Conservation (phyloP, 2,113 vertebrate genomes). For the Scomber japonicus region DNA sequence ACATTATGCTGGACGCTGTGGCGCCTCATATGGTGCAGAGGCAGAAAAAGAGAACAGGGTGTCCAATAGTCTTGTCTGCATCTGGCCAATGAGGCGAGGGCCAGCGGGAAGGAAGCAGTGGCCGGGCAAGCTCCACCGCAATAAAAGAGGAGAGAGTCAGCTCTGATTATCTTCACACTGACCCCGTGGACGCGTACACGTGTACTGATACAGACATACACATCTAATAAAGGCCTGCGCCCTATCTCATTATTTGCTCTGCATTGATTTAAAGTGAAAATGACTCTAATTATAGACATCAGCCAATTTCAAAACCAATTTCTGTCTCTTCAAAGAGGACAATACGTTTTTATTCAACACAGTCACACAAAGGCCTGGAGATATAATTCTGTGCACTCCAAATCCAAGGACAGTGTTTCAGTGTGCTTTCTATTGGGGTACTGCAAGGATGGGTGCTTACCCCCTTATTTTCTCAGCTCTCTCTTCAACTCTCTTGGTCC, state of each 20-base stretch:
- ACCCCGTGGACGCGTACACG: conserved; percentile 39
- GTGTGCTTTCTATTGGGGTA: too few species aligned
- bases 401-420: too few species aligned
- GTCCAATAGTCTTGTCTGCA: conserved; percentile 36
- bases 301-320: conserved; percentile 32
- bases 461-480: too few species aligned
- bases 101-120: conserved; percentile 31
- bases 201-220: not conserved
- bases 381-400: not conserved
- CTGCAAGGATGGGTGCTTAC: too few species aligned
- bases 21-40: conserved; percentile 25
- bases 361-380: not conserved
- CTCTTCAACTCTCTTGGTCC: too few species aligned
- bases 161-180: conserved; percentile 61
- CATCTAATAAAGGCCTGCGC: not conserved
- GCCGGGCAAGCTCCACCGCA: conserved; percentile 21
- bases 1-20: conserved; percentile 13
- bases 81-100: conserved; percentile 38
- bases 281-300: not conserved
- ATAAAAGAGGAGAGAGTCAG: conserved; percentile 61
- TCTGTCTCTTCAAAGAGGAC: conserved; percentile 6
- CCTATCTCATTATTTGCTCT: conserved; percentile 23
- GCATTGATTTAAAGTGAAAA: conserved; percentile 26
- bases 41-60: conserved; percentile 41
- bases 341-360: not conserved